These are phyloP conservation scores for Sphaerophoria taeniata DNA, from an alignment of 2,888 invertebrate species.

Conservation along the genomic window DNA sequence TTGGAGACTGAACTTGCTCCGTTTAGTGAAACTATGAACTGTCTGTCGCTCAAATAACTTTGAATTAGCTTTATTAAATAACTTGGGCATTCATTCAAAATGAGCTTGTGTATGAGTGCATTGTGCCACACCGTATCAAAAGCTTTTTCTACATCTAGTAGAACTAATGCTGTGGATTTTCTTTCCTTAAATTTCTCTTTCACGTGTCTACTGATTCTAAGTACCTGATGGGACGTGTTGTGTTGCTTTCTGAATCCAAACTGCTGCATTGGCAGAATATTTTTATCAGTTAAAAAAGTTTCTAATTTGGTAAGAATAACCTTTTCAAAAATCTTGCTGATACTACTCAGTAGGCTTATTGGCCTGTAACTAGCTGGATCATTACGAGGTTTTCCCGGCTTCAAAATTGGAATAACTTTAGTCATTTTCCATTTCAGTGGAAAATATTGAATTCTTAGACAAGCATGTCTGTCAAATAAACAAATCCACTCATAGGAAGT, in stretches of 20 bases:
- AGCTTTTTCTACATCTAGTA: no score
- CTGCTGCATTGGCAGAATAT: background rate
- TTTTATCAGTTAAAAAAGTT: background rate
- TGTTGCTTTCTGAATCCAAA: background rate
- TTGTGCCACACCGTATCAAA: no score
- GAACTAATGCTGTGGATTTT: conserved; percentile 2
- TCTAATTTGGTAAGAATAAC: background rate
- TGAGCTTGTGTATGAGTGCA: background rate
- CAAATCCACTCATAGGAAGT: no score
- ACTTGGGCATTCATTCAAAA: background rate
- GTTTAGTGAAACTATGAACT: background rate
- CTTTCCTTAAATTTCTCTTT: background rate
- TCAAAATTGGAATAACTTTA: background rate
- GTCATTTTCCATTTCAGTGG: background rate
- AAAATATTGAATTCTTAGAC: no score
- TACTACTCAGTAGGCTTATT: background rate
- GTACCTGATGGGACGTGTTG: background rate
- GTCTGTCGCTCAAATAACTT: background rate
- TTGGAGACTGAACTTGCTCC: background rate
- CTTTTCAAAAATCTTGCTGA: background rate
- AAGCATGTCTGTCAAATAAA: no score
- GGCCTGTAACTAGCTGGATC: no score
- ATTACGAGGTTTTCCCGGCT: background rate
- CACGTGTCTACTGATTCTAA: background rate
- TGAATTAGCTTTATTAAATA: background rate